These are phyloP conservation scores for Rousettus leschenaultii DNA, from an alignment of 2,113 vertebrate species.

Conservation along the genomic window DNA sequence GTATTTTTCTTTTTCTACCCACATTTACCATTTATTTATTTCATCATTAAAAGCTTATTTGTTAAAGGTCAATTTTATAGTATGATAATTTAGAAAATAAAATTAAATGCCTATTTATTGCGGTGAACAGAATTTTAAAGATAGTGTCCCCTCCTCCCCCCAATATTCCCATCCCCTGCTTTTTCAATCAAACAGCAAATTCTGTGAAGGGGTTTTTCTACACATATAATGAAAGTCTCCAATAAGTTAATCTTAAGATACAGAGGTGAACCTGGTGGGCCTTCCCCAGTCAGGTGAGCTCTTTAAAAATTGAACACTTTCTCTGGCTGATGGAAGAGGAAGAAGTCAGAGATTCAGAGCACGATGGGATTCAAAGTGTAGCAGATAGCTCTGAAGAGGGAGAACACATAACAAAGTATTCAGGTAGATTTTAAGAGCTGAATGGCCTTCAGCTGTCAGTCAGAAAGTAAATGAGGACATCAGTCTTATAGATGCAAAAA, in stretches of 20 bases:
- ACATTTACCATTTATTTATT: not conserved
- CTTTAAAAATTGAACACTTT: not conserved
- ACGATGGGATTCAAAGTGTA: not conserved
- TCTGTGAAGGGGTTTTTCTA: not conserved
- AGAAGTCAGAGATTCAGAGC: not conserved
- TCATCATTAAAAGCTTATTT: not conserved
- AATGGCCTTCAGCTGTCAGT: not conserved
- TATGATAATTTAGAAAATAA: not conserved
- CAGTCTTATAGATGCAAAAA: not conserved
- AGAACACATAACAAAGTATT: not conserved
- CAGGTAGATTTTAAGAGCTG: not conserved
- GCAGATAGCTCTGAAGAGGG: not conserved
- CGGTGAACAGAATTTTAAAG: not conserved
- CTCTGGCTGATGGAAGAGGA: not conserved
- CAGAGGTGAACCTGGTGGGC: not conserved
- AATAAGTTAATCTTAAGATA: not conserved
- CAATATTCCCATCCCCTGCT: not conserved
- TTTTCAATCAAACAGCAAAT: not conserved
- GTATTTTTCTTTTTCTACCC: not conserved
- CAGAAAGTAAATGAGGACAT: not conserved
- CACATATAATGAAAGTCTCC: not conserved
- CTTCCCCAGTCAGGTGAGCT: not conserved
- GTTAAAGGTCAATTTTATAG: not conserved
- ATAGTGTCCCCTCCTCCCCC: too few relatives aligned
- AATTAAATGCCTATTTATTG: not conserved